phyloP scores from a whole-genome alignment of 2,797 vertebrate genomes.

The Melanogrammus aeglefinus region DNA sequence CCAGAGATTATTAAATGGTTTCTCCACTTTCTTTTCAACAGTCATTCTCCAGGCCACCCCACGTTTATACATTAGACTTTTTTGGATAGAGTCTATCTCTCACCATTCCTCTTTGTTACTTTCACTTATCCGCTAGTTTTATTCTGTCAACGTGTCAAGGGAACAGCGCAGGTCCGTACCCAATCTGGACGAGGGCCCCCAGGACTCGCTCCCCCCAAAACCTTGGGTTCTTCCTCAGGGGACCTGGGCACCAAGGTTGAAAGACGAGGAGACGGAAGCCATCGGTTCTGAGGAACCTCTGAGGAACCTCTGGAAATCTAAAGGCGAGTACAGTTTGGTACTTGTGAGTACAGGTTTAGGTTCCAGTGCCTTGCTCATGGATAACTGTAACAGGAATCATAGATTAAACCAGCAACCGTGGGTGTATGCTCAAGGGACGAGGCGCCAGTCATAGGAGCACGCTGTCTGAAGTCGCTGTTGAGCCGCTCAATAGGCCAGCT shows the following conservation, averaged over 20 bases:
- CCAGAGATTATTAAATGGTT: too few species aligned
- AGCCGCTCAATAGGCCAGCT: not conserved
- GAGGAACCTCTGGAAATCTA: not conserved
- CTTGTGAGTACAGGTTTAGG: not conserved
- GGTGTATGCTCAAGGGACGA: not conserved
- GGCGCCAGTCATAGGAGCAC: not conserved
- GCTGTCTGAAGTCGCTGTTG: slow-evolving; percentile 3
- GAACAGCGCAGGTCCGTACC: too few species aligned
- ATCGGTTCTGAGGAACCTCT: not conserved
- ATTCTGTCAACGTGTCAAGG: too few species aligned
- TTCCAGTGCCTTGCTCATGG: not conserved
- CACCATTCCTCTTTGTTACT: too few species aligned
- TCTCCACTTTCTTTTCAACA: too few species aligned
- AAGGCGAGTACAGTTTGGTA: not conserved
- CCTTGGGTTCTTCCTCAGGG: not conserved
- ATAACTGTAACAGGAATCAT: not conserved
- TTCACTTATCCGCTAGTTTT: too few species aligned
- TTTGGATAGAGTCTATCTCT: too few species aligned
- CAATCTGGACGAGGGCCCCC: too few species aligned
- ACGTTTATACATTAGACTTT: too few species aligned
- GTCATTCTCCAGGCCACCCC: too few species aligned
- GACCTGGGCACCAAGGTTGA: not conserved
- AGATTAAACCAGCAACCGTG: not conserved
- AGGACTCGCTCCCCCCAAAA: too few species aligned
- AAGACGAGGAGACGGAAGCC: not conserved